phyloP scores from a whole-genome alignment of 2,797 vertebrate species.

The Echiichthys vipera region DNA sequence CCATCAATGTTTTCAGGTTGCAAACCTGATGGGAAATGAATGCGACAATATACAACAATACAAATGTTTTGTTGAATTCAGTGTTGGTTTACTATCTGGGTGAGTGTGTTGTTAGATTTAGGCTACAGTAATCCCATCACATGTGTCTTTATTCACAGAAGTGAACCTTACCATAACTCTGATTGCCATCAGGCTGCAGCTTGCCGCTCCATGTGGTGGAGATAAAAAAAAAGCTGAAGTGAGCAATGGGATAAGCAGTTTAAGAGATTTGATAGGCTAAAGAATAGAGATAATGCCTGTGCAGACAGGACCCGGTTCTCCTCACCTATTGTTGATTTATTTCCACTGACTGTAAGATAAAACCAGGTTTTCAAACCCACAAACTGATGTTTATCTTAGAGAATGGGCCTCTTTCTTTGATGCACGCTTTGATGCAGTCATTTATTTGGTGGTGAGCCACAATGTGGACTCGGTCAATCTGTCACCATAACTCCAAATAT shows the following conservation, averaged over 20 bases:
- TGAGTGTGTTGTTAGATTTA: neutral
- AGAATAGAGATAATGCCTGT: conserved; percentile 47
- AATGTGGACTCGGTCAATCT: conserved; percentile 1
- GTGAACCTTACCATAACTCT: neutral
- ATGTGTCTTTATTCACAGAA: neutral
- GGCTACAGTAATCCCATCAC: neutral
- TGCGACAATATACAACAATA: too few species aligned
- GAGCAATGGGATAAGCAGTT: conserved; percentile 71
- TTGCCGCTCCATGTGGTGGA: neutral
- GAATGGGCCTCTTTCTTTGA: neutral
- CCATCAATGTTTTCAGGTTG: too few species aligned
- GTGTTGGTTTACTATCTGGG: too few species aligned
- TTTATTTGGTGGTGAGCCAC: neutral
- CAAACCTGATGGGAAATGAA: too few species aligned
- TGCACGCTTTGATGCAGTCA: neutral
- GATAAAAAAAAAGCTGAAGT: conserved; percentile 42
- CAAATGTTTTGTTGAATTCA: too few species aligned
- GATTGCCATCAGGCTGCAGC: neutral
- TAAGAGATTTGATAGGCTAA: conserved; percentile 76
- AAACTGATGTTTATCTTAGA: neutral
- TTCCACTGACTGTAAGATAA: neutral
- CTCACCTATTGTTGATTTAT: neutral
- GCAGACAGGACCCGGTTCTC: neutral
- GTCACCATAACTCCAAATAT: neutral
- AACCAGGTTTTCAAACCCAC: neutral